Base-by-base conservation (phyloP, 2,113 vertebrate genomes). In the Reinhardtius hippoglossoides region DNA sequence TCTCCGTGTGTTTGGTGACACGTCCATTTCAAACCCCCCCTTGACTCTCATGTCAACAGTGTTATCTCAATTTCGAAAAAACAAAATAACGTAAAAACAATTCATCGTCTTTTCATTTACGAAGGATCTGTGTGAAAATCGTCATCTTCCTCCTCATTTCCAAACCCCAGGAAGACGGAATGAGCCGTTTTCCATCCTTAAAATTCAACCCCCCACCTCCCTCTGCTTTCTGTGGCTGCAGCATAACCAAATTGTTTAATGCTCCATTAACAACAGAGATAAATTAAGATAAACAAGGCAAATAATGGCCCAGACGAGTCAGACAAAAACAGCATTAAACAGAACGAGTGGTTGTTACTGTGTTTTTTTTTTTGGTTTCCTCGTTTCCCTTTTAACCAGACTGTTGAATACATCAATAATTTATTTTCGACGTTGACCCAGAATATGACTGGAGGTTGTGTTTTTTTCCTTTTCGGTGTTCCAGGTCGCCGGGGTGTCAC, bases 401-500 rank as follows among this genome's bases (percentile, higher is more conserved):
- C 15, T 71, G 35, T 42, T 20, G 27, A 65, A 64, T 2, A 67
- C 57, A 55, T 73, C 48, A 55, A 23, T 24, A 6, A 37, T 46
- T 31, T 9, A 74, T 76, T 35, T 48, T 27, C 40, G 23, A 35
- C 44, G 1, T n/a, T 46, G 62, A 76, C 58, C 35, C 70, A 76
- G 44, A 70, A n/a, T 20, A 18, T 80, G 54, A 80, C 76, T 15
- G 0, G 20, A 23, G 44, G 61, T 73, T 61, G 23, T 71, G 23
- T 67, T 58, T 78, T 44, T 54, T 42, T 12, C n/a, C 23, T 23
- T 23, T 21, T 12, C 13, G 9, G 8, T 13, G n/a, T 88, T 86
- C 23, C 78, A 99, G 97, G 96, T 90, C 97, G 95, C 1, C 96
- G 97, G 9, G 97, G 97, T 0, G 97, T 99, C 64, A 96, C 97